Evolutionary conservation across 1,140 invertebrate species (phyloP).

Genomic region (Pristionchus pacificus): DNA sequence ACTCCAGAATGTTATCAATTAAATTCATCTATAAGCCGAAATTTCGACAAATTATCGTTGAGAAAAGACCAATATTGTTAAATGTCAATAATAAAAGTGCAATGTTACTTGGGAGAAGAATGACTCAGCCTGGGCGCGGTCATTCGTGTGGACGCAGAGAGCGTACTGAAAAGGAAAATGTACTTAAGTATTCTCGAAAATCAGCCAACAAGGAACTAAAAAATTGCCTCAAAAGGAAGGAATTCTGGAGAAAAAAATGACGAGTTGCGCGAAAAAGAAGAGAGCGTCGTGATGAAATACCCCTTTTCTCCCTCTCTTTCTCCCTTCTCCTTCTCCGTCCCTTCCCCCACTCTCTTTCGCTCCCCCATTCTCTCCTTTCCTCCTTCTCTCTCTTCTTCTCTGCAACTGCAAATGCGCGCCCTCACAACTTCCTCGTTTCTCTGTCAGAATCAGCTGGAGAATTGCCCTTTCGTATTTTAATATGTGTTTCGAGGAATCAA

Average conservation of each 20-base stretch:
- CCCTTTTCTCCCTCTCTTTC: neutral
- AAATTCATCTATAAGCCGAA: no score
- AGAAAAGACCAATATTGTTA: no score
- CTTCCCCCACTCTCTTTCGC: constrained; percentile 66
- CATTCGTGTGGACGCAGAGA: constrained; percentile 1
- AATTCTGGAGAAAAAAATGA: neutral
- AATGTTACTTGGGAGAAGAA: constrained; percentile 9
- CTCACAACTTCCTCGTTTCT: neutral
- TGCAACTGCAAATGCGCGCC: neutral
- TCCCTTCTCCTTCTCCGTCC: neutral
- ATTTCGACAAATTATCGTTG: no score
- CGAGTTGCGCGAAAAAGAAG: neutral
- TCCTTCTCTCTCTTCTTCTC: constrained; percentile 81
- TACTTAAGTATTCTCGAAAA: neutral
- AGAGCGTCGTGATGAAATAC: neutral
- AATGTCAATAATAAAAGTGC: neutral
- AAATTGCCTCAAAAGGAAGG: no score
- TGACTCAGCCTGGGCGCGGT: constrained; percentile 15
- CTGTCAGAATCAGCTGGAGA: no score
- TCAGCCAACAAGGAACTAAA: neutral
- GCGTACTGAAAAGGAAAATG: constrained; percentile 15
- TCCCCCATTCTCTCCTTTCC: constrained; percentile 75
- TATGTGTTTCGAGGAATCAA: no score
- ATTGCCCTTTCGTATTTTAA: no score
- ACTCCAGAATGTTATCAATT: no score